Conservation (phyloP, 2,113 vertebrate species). For the Abramis brama region DNA sequence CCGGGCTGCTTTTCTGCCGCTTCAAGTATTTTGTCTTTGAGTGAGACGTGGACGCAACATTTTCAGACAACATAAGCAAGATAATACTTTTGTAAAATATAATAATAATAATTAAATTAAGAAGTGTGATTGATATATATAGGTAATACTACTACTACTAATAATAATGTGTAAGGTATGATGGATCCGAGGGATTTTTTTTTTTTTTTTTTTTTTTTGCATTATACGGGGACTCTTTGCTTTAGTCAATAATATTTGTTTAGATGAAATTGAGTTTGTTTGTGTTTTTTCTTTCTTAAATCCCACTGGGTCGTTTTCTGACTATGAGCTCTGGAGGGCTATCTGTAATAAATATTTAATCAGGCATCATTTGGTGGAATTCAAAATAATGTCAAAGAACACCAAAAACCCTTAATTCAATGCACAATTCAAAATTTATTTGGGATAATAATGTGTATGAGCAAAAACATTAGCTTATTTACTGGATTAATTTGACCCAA, state of each 20-base stretch:
- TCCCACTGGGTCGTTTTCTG: slow-evolving; percentile 54
- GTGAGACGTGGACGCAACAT: background rate
- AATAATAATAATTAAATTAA: too few relatives aligned
- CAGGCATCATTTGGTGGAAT: slow-evolving; percentile 48
- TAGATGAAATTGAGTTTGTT: background rate
- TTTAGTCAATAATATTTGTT: background rate
- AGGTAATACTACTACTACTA: background rate
- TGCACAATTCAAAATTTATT: background rate
- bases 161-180: background rate
- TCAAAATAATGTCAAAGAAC: slow-evolving; percentile 52
- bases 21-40: background rate
- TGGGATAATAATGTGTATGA: background rate
- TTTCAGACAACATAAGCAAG: background rate
- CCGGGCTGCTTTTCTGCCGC: background rate
- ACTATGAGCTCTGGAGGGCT: slow-evolving; percentile 27
- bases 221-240: background rate
- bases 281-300: slow-evolving; percentile 22
- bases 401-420: background rate
- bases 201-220: too few relatives aligned
- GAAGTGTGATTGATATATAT: too few relatives aligned
- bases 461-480: background rate
- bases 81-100: background rate
- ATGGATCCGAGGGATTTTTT: background rate
- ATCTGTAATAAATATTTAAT: slow-evolving; percentile 57
- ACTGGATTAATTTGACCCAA: background rate